Base-by-base conservation (phyloP, 2,113 vertebrate species). In the Tichodroma muraria region DNA sequence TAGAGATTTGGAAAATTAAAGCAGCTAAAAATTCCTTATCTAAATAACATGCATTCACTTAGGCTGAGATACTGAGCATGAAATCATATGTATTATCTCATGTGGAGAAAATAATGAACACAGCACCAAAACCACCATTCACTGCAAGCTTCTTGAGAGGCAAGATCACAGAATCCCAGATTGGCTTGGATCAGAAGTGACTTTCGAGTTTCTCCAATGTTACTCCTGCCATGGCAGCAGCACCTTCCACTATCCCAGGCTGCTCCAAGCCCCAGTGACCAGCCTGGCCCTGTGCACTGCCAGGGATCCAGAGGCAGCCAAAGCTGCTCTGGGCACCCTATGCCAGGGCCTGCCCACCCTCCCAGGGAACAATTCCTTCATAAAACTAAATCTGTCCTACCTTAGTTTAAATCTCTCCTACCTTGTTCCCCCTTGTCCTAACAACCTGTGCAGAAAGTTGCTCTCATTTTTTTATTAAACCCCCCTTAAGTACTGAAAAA, bases 161-260 rank as follows among this genome's bases (percentile, higher is more conserved):
- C 28, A 80, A 33, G 47, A 63, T 52, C 27, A 23, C 12, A 37
- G 40, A 53, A 61, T 47, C 20, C 20, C 9, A 4, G 38, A 4
- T 4, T 45, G 53, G 13, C 13, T 75, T 45, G n/a, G 15, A 8
- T 31, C 9, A n/a, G 38, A n/a, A 40, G 20, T 22, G 27, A 12
- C 60, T 3, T 14, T 2, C 35, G 37, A 3, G 0, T 49, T 10
- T 31, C 25, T 6, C 33, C 35, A 24, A 1, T 18, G 3, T 17
- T 31, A 27, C 8, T 15, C 47, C 65, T 15, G 40, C 42, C 42
- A 7, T 13, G 60, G 19, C 69, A 73, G 60, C 60, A 38, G 38
- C 45, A 5, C 27, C 23, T 81, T 0, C 13, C 19, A 33, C 7
- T 28, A 3, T 16, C 23, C 45, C 52, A 42, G 42, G 40, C 1